These are phyloP conservation scores for Erythrocebus patas DNA, from an alignment of 2,113 vertebrate genomes.

Conservation along the genomic window DNA sequence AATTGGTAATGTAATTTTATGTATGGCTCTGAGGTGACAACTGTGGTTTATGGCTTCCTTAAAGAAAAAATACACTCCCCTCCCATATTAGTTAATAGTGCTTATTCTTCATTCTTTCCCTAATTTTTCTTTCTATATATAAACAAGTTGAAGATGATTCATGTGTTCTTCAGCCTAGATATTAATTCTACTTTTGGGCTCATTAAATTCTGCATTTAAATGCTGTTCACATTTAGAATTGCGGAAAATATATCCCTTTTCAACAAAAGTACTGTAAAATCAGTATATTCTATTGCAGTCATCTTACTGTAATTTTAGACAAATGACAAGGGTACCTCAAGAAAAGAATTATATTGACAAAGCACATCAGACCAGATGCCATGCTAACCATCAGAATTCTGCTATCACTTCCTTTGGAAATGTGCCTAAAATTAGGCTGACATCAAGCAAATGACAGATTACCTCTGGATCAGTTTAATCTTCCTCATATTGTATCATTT, in stretches of 20 bases:
- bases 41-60: neutral
- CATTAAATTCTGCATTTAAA: conserved; percentile 36
- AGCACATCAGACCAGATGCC: conserved; percentile 15
- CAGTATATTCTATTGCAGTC: neutral
- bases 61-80: neutral
- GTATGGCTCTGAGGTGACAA: neutral
- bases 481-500: conserved; percentile 22
- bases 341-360: conserved; percentile 39
- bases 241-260: neutral
- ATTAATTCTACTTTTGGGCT: conserved; percentile 9
- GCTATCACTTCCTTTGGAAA: neutral
- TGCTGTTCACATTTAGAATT: conserved; percentile 21
- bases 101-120: neutral
- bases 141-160: conserved; percentile 1
- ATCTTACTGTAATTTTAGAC: neutral
- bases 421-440: neutral
- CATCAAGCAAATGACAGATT: neutral
- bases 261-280: neutral
- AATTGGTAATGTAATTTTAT: neutral
- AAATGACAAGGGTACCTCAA: neutral
- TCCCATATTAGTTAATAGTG: neutral
- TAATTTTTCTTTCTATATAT: neutral
- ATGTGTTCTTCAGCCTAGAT: neutral
- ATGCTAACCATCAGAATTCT: conserved; percentile 21
- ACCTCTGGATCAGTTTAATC: conserved; percentile 3